These are phyloP conservation scores for Tetramorium bicarinatum DNA, from an alignment of 2,888 invertebrate species.

Conservation along the genomic window DNA sequence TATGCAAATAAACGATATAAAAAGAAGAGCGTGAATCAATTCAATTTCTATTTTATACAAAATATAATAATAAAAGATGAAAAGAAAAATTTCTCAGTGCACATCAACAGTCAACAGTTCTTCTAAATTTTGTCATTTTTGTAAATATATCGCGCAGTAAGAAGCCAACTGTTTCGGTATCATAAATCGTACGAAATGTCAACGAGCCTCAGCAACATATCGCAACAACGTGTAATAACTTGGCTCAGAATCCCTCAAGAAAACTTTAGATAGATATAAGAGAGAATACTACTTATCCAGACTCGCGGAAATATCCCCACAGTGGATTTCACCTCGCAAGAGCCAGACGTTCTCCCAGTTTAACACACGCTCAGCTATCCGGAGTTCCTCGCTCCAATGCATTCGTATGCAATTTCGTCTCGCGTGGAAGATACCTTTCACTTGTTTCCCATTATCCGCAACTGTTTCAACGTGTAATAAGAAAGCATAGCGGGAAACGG, in stretches of 20 bases:
- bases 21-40: not conserved
- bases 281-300: constrained; percentile 65
- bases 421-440: constrained; percentile 60
- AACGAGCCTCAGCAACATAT: constrained; percentile 38
- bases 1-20: not conserved
- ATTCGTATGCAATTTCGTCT: constrained; percentile 71
- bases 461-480: constrained; percentile 68
- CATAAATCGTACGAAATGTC: constrained; percentile 16
- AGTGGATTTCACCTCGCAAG: constrained; percentile 64
- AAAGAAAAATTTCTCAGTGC: not conserved
- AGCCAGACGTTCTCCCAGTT: constrained; percentile 65
- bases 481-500: constrained; percentile 45
- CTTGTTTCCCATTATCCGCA: constrained; percentile 47
- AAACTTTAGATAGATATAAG: constrained; percentile 61
- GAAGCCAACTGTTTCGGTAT: constrained; percentile 9
- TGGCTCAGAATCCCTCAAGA: constrained; percentile 52
- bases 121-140: not conserved
- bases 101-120: not conserved
- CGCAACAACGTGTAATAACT: constrained; percentile 60
- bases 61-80: not conserved
- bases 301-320: constrained; percentile 66
- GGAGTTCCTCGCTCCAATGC: constrained; percentile 65
- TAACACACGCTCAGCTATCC: constrained; percentile 60
- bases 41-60: not conserved
- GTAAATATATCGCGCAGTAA: not conserved